Evolutionary conservation across 2,888 invertebrate genomes (phyloP).

Genomic region (Pseudeuparius sepicola): DNA sequence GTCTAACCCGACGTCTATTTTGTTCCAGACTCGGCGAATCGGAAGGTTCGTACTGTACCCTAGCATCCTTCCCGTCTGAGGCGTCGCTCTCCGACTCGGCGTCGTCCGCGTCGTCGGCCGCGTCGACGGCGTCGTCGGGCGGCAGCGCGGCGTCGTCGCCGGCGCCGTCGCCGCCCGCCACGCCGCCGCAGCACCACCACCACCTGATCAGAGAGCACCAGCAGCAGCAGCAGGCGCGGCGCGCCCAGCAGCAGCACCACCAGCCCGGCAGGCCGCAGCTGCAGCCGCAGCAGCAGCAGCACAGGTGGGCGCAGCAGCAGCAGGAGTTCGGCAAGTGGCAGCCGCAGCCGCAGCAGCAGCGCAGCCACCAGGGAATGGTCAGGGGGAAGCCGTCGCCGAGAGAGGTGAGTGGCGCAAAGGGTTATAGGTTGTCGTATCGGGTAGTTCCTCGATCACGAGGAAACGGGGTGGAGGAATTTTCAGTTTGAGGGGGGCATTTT

Average conservation of each 20-base stretch:
- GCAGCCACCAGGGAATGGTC: constrained; percentile 19
- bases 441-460: too few species aligned
- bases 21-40: constrained; percentile 49
- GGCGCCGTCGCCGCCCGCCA: constrained; percentile 24
- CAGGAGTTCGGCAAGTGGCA: constrained; percentile 15
- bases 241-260: too few species aligned
- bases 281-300: constrained; percentile 10
- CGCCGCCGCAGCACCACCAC: constrained; percentile 24
- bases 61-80: constrained; percentile 44
- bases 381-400: constrained; percentile 34
- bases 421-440: too few species aligned
- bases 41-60: constrained; percentile 51
- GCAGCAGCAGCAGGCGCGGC: constrained; percentile 22
- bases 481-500: too few species aligned
- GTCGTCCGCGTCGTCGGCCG: constrained; percentile 19
- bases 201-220: constrained; percentile 24
- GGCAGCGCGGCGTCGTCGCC: constrained; percentile 19
- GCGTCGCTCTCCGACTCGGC: constrained; percentile 28
- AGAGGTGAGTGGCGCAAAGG: constrained; percentile 32
- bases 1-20: too few species aligned
- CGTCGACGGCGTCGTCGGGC: constrained; percentile 20
- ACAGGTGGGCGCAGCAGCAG: constrained; percentile 10
- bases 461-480: too few species aligned
- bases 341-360: constrained; percentile 18
- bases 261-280: too few species aligned